Percentiles rank a stretch among this genome's conserved stretches.
phyloP scores from a whole-genome alignment of 2,888 invertebrate genomes.

The Empis stercorea region DNA sequence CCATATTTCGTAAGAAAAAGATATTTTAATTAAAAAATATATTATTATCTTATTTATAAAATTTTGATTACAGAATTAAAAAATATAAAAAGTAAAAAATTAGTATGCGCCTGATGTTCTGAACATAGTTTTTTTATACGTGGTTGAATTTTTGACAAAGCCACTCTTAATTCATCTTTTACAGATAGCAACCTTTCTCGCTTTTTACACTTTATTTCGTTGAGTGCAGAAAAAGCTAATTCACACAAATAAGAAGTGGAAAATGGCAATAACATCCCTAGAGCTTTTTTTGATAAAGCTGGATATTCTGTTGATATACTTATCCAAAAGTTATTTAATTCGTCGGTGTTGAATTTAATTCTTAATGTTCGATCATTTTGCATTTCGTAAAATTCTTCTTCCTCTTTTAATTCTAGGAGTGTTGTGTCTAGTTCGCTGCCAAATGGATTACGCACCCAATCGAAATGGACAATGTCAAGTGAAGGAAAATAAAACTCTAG shows the following conservation, averaged over 20 bases:
- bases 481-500: neutral
- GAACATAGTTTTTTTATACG: neutral
- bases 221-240: neutral
- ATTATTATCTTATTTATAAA: neutral
- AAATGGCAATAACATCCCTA: neutral
- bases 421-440: neutral
- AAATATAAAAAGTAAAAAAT: neutral
- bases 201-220: neutral
- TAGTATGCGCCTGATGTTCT: neutral
- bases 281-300: neutral
- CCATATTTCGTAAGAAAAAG: neutral
- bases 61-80: neutral
- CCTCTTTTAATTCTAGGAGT: neutral
- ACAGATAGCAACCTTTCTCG: neutral
- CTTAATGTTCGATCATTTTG: too few species aligned
- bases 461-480: neutral
- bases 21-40: neutral
- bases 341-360: too few species aligned
- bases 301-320: neutral
- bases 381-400: neutral
- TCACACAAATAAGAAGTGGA: neutral
- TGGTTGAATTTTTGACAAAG: neutral
- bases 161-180: neutral
- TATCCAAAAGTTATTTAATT: too few species aligned
- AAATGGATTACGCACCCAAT: neutral